Evolutionary conservation across 1,140 invertebrate species (phyloP), one percentile per base, ranked within the genome.

Genomic region (Psix sp.): DNA sequence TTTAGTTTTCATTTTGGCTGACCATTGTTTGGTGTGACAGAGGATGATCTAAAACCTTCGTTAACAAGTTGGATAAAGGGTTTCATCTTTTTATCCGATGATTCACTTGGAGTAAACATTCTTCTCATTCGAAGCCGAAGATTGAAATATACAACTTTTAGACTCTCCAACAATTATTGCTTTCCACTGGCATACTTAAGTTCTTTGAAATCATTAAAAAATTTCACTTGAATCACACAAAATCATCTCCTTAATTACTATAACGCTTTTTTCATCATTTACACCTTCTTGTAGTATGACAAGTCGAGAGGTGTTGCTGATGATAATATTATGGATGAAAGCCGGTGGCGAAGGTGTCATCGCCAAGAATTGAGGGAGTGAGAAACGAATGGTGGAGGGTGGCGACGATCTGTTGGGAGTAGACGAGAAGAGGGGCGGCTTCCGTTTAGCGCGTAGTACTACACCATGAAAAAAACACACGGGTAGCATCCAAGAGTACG

Each of bases 361-460:
- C 65, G 39, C 43, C 26, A 52, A 70, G 52, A 73, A 35, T 42
- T 49, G 57, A 43, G 65, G 49, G 51, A 76, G 52, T 33, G 48
- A 60, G 65, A 72, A 45, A 68, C 57, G 68, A 76, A 60, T 35
- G 52, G 51, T 26, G 66, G 43, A 72, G 68, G 66, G 63, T 67
- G 56, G 56, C 60, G 43, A 62, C 62, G 51, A 66, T 60, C 62
- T 42, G 48, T 54, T 54, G 60, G 68, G 59, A 68, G 72, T 62
- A 60, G 40, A 24, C 57, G 57, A 60, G 40, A 65, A 70, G 72
- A 65, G 72, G 72, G 72, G 72, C 72, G 46, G 59, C 59, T 75
- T 75, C 57, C 72, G 65, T 75, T 70, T 70, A 65, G 65, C 72
- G 65, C 52, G 57, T 75, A 75, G 24, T 75, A 75, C 72, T 72